These are phyloP conservation scores for Tetranychus truncatus DNA, from an alignment of 2,888 invertebrate species.

Conservation along the genomic window DNA sequence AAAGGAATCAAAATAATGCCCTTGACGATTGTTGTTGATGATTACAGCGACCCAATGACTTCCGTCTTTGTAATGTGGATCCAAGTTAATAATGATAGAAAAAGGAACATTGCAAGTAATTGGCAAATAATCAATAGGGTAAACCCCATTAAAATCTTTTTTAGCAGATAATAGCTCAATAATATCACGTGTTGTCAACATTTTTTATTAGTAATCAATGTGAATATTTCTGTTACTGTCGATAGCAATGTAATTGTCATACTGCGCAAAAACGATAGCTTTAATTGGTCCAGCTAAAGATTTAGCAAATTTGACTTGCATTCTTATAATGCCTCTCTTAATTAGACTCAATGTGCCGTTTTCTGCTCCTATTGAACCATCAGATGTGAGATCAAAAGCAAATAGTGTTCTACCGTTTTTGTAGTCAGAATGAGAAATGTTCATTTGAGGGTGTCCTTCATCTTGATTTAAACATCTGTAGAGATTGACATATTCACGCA, in stretches of 20 bases:
- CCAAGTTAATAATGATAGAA: not conserved
- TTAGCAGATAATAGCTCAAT: not conserved
- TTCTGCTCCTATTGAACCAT: not conserved
- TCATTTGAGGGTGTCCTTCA: not conserved
- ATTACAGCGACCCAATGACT: not conserved
- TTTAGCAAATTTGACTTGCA: not conserved
- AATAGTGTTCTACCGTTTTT: not conserved
- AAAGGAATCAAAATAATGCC: constrained; percentile 4
- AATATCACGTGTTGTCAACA: not conserved
- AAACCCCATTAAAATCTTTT: not conserved
- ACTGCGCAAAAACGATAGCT: not conserved
- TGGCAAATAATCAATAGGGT: not conserved
- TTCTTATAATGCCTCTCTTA: not conserved
- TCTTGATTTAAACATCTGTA: not conserved
- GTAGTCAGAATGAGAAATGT: not conserved
- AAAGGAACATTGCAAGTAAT: not conserved
- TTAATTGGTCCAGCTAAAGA: not conserved
- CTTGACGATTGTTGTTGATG: not conserved
- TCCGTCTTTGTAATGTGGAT: not conserved
- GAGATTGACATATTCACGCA: not conserved
- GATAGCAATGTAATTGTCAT: not conserved
- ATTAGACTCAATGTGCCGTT: not conserved
- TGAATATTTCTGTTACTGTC: not conserved
- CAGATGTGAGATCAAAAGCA: not conserved
- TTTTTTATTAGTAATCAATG: not conserved